A percentile compares a stretch with the other conserved stretches of the same genome.
phyloP scores from a whole-genome alignment of 2,797 vertebrate genomes.

The Cuculus canorus region DNA sequence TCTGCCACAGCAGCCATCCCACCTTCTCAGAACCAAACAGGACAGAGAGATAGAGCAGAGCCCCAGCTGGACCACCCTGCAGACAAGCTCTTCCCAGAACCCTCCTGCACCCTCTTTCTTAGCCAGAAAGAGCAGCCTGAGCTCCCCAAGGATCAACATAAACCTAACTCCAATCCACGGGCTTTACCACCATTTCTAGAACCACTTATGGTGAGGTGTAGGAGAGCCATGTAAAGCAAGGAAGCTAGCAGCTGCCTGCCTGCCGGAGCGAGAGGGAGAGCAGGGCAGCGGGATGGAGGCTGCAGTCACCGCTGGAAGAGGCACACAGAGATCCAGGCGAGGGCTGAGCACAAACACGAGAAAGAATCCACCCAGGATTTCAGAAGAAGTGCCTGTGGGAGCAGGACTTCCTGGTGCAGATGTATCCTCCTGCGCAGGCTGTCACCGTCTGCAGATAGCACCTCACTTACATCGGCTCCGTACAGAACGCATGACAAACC shows the following conservation, averaged over 20 bases:
- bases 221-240: not conserved
- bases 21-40: not conserved
- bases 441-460: not conserved
- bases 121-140: not conserved
- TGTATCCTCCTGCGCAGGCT: not conserved
- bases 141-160: not conserved
- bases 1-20: not conserved
- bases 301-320: not conserved
- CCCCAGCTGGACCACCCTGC: not conserved
- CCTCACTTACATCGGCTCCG: not conserved
- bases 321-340: fast-evolving
- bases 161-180: not conserved
- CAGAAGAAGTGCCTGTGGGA: not conserved
- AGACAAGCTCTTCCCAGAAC: not conserved
- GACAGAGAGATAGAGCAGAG: not conserved
- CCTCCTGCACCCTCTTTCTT: not conserved
- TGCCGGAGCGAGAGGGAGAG: not conserved
- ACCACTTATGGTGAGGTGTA: not conserved
- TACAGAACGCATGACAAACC: not conserved
- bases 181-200: not conserved
- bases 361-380: not conserved
- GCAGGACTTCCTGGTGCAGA: not conserved
- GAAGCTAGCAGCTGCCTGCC: not conserved
- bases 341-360: not conserved
- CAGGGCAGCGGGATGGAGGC: not conserved